Evolutionary conservation across 2,888 invertebrate species (phyloP), one percentile per base, ranked within the genome.

Genomic region (Oscheius sp.): DNA sequence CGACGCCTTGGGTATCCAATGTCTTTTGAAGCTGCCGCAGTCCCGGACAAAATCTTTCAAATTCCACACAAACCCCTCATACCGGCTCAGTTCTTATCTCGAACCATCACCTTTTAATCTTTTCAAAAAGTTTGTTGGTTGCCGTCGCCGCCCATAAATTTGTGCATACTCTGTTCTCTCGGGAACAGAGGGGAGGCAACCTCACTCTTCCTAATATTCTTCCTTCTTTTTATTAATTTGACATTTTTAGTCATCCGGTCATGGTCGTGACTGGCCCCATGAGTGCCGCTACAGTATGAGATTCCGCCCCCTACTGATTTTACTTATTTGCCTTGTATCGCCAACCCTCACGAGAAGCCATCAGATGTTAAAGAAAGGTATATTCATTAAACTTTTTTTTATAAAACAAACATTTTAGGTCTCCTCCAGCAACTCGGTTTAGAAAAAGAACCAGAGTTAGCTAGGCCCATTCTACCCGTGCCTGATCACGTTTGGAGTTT

Each of bases 401-500:
- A 41, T 14, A 30, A 26, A 41, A 33, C 2, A 2, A 17, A 56
- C 36, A 56, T 56, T 54, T 17, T 41, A 67, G 72, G 63, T 28
- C 28, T 78, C 24, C 68, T 78, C 12, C 50, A 65, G 8, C 68
- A 67, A 22, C 69, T 79, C 17, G 78, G 78, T 9, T 67, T 79
- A 2, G 66, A 70, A 28, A 62, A 70, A 45, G 72, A 71, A 41
- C 77, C 78, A 1, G 56, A 65, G 8, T 69, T 69, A 36, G 47
- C 62, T 22, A 61, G 67, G 2, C 71, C 73, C 6, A 57, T 51
- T 20, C 51, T 77, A 32, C 70, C 72, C 26, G 71, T 82, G 24
- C 83, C 83, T 20, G 68, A 70, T 32, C 81, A 83, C 66, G 70
- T 83, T 66, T 82, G 81, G 82, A 69, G 76, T 17, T 57, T 80